A percentile compares a stretch with the other conserved stretches of the same genome.
Conservation (phyloP, 2,113 vertebrate species). For the Nestor notabilis region DNA sequence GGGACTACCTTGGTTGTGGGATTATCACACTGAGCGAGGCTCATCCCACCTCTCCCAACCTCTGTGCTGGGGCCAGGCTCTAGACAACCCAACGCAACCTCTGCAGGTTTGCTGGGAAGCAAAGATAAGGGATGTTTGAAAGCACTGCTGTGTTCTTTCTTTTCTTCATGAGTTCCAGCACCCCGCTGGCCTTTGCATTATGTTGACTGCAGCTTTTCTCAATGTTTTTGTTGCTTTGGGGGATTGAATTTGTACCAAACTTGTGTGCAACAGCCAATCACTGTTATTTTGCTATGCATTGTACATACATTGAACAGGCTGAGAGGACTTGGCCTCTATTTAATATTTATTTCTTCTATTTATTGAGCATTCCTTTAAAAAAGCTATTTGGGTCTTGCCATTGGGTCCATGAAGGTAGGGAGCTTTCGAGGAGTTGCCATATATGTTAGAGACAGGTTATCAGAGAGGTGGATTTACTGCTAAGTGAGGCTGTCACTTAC, state of each 20-base stretch:
- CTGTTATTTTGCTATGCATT: conserved; percentile 79
- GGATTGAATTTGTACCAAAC: conserved; percentile 24
- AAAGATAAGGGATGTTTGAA: background rate
- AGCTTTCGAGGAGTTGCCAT: background rate
- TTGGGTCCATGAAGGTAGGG: background rate
- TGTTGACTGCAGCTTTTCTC: background rate
- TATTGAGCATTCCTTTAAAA: conserved; percentile 71
- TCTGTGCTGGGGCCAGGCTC: background rate
- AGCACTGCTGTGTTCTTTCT: background rate
- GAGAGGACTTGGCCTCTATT: conserved; percentile 61
- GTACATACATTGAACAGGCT: conserved; percentile 73
- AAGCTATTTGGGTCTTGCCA: background rate
- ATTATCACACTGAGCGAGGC: background rate
- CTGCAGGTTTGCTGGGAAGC: background rate
- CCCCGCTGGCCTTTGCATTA: background rate
- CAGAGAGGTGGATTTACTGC: background rate
- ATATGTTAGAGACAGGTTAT: background rate
- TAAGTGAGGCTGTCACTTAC: background rate
- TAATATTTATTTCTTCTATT: conserved; percentile 85
- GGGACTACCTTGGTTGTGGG: background rate
- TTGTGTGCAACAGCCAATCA: conserved; percentile 41
- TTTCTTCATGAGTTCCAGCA: background rate
- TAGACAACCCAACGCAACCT: background rate
- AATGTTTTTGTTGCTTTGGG: background rate
- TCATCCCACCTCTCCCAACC: background rate